Percentiles rank a stretch among this genome's conserved stretches.
These are phyloP conservation scores for Staurois parvus DNA, from an alignment of 2,797 vertebrate genomes.

Conservation along the genomic window DNA sequence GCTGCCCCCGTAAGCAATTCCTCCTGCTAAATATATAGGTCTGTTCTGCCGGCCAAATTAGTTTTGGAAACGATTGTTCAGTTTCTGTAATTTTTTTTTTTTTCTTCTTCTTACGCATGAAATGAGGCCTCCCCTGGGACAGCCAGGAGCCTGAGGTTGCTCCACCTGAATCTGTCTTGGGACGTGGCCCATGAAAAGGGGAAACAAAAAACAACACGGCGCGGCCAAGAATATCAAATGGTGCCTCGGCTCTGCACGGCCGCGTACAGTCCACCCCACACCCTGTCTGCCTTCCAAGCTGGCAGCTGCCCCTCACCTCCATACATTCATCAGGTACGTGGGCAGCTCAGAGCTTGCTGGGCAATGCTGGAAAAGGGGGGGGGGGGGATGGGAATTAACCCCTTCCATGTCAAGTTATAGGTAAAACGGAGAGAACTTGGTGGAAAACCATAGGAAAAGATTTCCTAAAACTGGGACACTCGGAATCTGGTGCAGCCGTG, in stretches of 20 bases:
- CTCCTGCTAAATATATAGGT: no score
- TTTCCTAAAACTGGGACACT: no score
- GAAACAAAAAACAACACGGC: constrained; percentile 68
- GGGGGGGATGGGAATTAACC: background rate
- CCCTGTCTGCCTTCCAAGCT: constrained; percentile 76
- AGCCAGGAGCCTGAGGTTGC: constrained; percentile 69
- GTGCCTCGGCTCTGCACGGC: constrained; percentile 74
- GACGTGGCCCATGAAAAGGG: constrained; percentile 74
- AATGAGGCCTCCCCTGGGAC: constrained; percentile 69
- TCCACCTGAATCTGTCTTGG: constrained; percentile 79
- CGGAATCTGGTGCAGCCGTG: no score
- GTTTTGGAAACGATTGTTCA: constrained; percentile 48
- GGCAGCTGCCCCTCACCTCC: constrained; percentile 67
- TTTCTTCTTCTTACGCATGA: constrained; percentile 38
- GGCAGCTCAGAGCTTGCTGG: background rate
- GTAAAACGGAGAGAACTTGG: no score
- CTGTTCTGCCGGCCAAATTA: constrained; percentile 10
- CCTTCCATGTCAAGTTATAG: background rate
- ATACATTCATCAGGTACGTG: constrained; percentile 46
- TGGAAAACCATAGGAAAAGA: no score
- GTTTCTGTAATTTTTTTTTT: constrained; percentile 7
- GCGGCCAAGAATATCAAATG: constrained; percentile 79
- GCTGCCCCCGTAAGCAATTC: no score
- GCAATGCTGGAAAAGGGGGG: background rate
- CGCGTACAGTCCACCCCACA: constrained; percentile 73